Percentiles rank a stretch among this genome's conserved stretches.
Evolutionary conservation across 2,113 vertebrate species (phyloP).

Genomic region (Typhlomys cinereus): DNA sequence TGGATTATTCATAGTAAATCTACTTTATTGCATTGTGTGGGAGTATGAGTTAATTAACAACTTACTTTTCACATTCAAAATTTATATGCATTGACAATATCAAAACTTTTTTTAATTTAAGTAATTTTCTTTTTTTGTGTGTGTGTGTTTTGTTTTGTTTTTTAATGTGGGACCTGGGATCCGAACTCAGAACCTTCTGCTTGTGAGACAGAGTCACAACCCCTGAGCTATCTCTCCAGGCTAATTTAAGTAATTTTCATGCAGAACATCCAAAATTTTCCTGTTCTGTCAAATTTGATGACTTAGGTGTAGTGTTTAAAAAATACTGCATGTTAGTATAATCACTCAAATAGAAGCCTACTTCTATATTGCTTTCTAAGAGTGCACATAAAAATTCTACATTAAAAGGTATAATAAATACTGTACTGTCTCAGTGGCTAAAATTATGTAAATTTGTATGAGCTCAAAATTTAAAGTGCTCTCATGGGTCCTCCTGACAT

Average conservation of each 20-base stretch:
- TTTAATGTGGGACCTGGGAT: no score
- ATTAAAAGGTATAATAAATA: conserved; percentile 60
- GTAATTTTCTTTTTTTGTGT: no score
- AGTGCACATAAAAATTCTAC: not conserved
- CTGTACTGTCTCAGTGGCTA: conserved; percentile 57
- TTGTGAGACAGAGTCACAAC: no score
- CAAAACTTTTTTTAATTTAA: not conserved
- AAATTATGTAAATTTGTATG: conserved; percentile 55
- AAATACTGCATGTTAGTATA: not conserved
- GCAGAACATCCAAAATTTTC: conserved; percentile 1
- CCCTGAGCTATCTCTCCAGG: no score
- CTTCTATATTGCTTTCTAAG: not conserved
- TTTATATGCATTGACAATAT: not conserved
- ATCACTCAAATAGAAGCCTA: not conserved
- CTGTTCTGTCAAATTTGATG: not conserved
- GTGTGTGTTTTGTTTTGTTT: no score
- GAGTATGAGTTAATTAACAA: not conserved
- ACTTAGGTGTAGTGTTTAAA: not conserved
- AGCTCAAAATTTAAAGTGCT: conserved; percentile 53
- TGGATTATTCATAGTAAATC: not conserved
- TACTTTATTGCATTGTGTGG: not conserved
- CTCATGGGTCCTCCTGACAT: conserved; percentile 51
- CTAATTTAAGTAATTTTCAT: not conserved
- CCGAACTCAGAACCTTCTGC: no score
- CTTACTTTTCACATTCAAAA: not conserved